phyloP scores from a whole-genome alignment of 2,797 vertebrate species.

The Cossypha caffra region DNA sequence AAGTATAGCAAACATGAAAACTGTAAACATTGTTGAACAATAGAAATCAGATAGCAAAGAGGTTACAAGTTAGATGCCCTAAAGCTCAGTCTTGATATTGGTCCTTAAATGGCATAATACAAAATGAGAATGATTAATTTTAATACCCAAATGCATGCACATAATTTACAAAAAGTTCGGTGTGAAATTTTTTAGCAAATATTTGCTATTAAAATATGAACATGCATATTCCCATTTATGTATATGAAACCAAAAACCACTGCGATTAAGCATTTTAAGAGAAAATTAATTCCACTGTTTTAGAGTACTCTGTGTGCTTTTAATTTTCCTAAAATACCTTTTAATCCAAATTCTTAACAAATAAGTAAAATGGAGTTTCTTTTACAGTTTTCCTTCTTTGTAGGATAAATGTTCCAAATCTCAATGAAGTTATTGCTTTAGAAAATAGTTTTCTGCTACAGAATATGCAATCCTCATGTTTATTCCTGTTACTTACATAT shows the following conservation, averaged over 20 bases:
- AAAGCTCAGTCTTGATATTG: neutral
- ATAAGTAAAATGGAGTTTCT: neutral
- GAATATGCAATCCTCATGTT: neutral
- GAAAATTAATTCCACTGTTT: neutral
- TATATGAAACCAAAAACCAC: neutral
- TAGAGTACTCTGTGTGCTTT: neutral
- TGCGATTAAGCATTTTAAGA: neutral
- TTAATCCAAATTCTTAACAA: neutral
- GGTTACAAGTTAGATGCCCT: conserved; percentile 29
- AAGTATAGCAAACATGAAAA: neutral
- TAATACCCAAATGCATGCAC: conserved; percentile 17
- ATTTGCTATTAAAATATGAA: neutral
- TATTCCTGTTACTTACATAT: neutral
- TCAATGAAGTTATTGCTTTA: neutral
- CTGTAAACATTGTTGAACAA: neutral
- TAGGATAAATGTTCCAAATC: neutral
- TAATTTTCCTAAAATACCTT: neutral
- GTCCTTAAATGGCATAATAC: conserved; percentile 4
- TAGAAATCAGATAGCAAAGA: conserved; percentile 37
- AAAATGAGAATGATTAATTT: conserved; percentile 50
- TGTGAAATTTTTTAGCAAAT: neutral
- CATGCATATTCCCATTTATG: neutral
- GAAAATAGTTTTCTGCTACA: neutral
- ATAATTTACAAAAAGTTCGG: conserved; percentile 35
- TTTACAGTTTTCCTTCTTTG: neutral